A percentile compares a stretch with the other conserved stretches of the same genome.
Evolutionary conservation across 2,797 vertebrate genomes (phyloP).

Genomic region (Pterois miles): DNA sequence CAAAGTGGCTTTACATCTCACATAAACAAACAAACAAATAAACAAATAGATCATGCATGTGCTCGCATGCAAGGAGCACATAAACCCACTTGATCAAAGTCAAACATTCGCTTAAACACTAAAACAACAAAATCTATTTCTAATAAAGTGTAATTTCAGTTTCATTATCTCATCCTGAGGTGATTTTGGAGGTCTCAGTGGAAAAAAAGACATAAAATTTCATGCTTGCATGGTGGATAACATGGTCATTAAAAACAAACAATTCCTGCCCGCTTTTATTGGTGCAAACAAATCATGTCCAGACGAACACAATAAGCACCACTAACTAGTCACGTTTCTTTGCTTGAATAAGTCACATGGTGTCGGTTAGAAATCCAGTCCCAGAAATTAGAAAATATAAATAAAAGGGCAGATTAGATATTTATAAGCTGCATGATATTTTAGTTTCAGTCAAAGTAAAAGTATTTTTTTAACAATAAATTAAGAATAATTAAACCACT

Average conservation of each 20-base stretch:
- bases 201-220: conserved; percentile 76
- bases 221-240: conserved; percentile 72
- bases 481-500: background rate
- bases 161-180: conserved; percentile 58
- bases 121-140: conserved; percentile 50
- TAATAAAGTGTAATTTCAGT: conserved; percentile 54
- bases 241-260: conserved; percentile 70
- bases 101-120: conserved; percentile 28
- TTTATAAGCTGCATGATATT: background rate
- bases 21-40: conserved; percentile 30
- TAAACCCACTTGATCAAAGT: conserved; percentile 51
- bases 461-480: conserved; percentile 9
- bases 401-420: background rate
- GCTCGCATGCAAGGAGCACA: conserved; percentile 40
- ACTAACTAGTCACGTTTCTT: conserved; percentile 48
- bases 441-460: background rate
- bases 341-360: conserved; percentile 34
- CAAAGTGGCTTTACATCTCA: conserved; percentile 10
- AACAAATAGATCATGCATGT: conserved; percentile 1
- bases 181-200: conserved; percentile 63
- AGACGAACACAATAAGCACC: conserved; percentile 59
- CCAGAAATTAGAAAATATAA: conserved; percentile 1
- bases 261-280: conserved; percentile 70
- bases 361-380: conserved; percentile 25
- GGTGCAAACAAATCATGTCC: conserved; percentile 72